Conservation (phyloP, 1,140 invertebrate species). For the Stegodyphus mimosarum region DNA sequence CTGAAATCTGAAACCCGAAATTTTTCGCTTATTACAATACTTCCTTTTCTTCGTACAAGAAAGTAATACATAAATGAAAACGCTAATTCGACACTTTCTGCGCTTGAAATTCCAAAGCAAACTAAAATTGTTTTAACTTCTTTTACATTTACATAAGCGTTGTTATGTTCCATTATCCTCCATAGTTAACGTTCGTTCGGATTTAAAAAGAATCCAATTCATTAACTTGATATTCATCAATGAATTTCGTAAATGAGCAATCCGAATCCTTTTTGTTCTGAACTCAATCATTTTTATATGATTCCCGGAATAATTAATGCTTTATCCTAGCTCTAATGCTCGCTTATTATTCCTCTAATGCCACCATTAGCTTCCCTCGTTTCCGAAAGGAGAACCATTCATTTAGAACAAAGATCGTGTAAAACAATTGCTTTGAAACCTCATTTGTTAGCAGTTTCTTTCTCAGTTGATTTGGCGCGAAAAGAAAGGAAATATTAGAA, state of each 20-base stretch:
- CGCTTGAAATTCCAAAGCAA: too few species aligned
- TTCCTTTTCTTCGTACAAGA: too few species aligned
- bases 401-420: constrained; percentile 34
- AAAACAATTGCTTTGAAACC: constrained; percentile 58
- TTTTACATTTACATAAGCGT: too few species aligned
- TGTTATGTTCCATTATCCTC: too few species aligned
- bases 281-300: constrained; percentile 56
- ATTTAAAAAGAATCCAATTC: constrained; percentile 36
- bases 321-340: constrained; percentile 37
- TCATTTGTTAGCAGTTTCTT: constrained; percentile 56
- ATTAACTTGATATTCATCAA: constrained; percentile 36
- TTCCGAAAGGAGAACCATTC: constrained; percentile 22
- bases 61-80: too few species aligned
- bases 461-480: constrained; percentile 45
- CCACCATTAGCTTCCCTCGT: constrained; percentile 19
- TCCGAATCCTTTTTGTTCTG: constrained; percentile 34
- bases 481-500: constrained; percentile 37
- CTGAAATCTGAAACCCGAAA: too few species aligned
- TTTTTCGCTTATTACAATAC: too few species aligned
- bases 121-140: too few species aligned
- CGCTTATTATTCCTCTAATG: constrained; percentile 51
- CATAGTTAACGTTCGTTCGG: too few species aligned
- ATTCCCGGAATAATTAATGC: constrained; percentile 52
- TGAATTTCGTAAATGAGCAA: constrained; percentile 45
- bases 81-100: too few species aligned